These are phyloP conservation scores for Notamacropus eugenii DNA, from an alignment of 2,797 vertebrate genomes.

Conservation along the genomic window DNA sequence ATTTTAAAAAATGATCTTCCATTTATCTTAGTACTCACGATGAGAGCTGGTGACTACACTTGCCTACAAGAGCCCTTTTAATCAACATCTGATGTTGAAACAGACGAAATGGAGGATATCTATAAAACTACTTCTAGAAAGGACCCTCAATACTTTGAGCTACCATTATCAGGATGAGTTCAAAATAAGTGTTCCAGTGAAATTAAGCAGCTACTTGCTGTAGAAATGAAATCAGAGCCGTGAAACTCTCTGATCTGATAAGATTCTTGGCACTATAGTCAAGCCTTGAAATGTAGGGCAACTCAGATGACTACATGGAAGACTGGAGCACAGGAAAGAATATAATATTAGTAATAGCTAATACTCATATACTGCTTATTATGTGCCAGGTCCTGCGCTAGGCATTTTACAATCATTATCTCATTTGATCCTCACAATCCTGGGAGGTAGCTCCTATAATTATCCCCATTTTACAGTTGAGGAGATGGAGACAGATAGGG, in stretches of 20 bases:
- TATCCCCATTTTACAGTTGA: not conserved
- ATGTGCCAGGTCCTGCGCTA: not conserved
- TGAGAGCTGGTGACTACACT: not conserved
- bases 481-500: not conserved
- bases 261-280: conserved; percentile 10
- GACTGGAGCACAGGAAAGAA: not conserved
- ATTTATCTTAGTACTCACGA: not conserved
- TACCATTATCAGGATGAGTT: conserved; percentile 17
- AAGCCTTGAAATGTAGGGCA: not conserved
- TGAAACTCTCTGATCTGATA: conserved; percentile 39
- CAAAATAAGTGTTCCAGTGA: conserved; percentile 6
- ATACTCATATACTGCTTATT: not conserved
- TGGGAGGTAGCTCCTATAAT: not conserved
- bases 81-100: not conserved
- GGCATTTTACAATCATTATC: not conserved
- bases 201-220: conserved; percentile 12
- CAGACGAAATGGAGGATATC: conserved; percentile 17
- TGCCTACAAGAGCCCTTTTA: not conserved
- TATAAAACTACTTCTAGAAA: conserved; percentile 9
- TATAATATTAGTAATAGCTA: not conserved
- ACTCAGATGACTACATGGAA: not conserved
- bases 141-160: not conserved
- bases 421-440: not conserved
- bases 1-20: not conserved
- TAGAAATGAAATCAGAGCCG: conserved; percentile 25